phyloP scores from a whole-genome alignment of 2,797 vertebrate species.

The Onychomys torridus region DNA sequence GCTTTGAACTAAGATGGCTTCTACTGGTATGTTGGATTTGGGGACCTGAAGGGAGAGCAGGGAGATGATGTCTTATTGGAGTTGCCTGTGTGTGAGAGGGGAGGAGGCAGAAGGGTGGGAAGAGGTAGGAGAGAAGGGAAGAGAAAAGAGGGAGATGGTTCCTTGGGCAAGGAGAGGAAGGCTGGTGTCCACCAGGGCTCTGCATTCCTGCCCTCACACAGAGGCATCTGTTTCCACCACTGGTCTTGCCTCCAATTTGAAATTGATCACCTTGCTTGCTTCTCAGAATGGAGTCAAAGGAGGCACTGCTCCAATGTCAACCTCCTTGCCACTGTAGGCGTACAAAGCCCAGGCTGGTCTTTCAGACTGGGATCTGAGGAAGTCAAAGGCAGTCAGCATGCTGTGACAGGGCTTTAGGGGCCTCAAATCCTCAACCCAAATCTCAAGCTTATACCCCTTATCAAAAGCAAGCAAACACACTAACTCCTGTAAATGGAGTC shows the following conservation, averaged over 20 bases:
- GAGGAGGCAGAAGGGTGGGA: neutral
- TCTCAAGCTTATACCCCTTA: neutral
- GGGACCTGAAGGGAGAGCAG: neutral
- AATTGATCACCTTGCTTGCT: neutral
- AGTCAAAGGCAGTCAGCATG: neutral
- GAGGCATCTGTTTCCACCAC: neutral
- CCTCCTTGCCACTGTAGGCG: too few relatives aligned
- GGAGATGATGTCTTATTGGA: neutral
- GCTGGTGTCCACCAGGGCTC: neutral
- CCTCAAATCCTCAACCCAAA: neutral
- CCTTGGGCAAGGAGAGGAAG: neutral
- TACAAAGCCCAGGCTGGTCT: accelerated
- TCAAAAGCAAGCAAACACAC: neutral
- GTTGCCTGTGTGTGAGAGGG: neutral
- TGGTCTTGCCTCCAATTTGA: neutral
- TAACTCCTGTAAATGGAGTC: too few relatives aligned
- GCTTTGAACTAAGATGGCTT: neutral
- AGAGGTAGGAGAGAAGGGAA: neutral
- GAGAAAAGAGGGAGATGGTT: neutral
- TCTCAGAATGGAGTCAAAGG: neutral
- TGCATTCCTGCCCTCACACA: neutral
- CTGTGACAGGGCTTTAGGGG: neutral
- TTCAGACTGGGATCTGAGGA: neutral
- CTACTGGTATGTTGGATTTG: neutral
- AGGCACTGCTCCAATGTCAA: neutral